Conservation (phyloP, 2,888 invertebrate genomes). For the Oscheius sp. region DNA sequence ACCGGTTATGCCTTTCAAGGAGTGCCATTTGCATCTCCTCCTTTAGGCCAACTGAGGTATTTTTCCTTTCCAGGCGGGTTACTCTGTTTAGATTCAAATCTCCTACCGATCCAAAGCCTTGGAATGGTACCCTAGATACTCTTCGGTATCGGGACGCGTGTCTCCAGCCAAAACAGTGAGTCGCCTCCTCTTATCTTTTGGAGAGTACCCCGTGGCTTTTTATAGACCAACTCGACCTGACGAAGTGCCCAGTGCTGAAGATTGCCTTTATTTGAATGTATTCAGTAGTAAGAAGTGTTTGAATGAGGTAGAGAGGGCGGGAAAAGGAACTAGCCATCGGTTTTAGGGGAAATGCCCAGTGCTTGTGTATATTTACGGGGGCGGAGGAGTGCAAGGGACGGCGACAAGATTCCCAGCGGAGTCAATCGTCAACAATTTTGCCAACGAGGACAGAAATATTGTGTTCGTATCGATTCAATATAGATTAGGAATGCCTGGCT, state of each 20-base stretch:
- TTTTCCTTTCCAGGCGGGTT: not conserved
- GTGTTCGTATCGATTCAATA: constrained; percentile 41
- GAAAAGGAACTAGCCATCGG: too few relatives aligned
- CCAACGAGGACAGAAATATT: constrained; percentile 39
- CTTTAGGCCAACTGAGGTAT: constrained; percentile 38
- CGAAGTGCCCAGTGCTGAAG: constrained; percentile 46
- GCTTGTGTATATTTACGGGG: constrained; percentile 46
- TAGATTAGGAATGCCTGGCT: constrained; percentile 39
- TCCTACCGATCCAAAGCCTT: not conserved
- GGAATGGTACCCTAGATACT: not conserved
- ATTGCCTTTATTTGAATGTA: constrained; percentile 48
- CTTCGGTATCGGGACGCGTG: not conserved
- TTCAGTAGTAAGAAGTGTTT: constrained; percentile 46
- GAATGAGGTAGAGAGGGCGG: constrained; percentile 31
- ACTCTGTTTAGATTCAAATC: not conserved
- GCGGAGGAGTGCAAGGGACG: constrained; percentile 37
- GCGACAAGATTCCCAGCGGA: constrained; percentile 40
- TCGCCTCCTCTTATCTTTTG: not conserved
- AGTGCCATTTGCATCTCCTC: constrained; percentile 38
- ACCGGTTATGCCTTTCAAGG: constrained; percentile 38
- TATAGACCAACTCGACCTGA: not conserved
- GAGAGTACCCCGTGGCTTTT: not conserved
- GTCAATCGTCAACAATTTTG: constrained; percentile 50
- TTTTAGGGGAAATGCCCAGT: constrained; percentile 47
- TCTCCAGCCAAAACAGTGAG: not conserved